phyloP scores from a whole-genome alignment of 2,888 invertebrate genomes.

The Flexamia atlantica region DNA sequence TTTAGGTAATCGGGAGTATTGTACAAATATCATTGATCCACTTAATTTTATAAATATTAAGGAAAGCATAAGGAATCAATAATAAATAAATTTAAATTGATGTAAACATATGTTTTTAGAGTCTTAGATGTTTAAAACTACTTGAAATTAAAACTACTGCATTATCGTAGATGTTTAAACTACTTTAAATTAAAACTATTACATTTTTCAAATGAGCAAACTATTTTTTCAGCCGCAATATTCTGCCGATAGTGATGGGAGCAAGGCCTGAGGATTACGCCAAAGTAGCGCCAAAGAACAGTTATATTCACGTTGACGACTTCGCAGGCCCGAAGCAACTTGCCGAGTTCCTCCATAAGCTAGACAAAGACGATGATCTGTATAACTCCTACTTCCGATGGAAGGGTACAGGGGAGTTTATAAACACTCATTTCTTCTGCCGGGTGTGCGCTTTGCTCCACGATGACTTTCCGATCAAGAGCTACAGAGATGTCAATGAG shows the following conservation, averaged over 20 bases:
- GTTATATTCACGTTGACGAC: conserved; percentile 97
- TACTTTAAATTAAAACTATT: too few relatives aligned
- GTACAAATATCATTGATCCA: too few relatives aligned
- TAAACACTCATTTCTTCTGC: conserved; percentile 97
- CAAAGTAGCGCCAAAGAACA: conserved; percentile 91
- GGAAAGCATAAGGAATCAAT: too few relatives aligned
- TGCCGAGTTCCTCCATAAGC: conserved; percentile 89
- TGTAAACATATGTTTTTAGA: too few relatives aligned
- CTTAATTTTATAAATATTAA: too few relatives aligned
- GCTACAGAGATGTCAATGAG: conserved; percentile 90
- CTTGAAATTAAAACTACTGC: too few relatives aligned
- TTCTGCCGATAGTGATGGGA: conserved; percentile 97
- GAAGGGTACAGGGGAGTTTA: conserved; percentile 97
- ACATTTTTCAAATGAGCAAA: too few relatives aligned
- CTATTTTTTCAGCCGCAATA: conserved; percentile 83
- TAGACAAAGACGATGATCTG: conserved; percentile 91
- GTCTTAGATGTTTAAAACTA: too few relatives aligned
- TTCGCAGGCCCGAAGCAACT: conserved; percentile 92
- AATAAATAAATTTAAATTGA: too few relatives aligned
- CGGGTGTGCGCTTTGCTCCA: conserved; percentile 92
- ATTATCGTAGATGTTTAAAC: too few relatives aligned
- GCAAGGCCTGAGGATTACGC: conserved; percentile 95
- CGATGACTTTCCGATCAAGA: conserved; percentile 79
- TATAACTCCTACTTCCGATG: conserved; percentile 97
- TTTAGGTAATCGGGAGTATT: too few relatives aligned